Conservation (phyloP, 2,797 vertebrate genomes). For the Schizopygopsis pylzovi region DNA sequence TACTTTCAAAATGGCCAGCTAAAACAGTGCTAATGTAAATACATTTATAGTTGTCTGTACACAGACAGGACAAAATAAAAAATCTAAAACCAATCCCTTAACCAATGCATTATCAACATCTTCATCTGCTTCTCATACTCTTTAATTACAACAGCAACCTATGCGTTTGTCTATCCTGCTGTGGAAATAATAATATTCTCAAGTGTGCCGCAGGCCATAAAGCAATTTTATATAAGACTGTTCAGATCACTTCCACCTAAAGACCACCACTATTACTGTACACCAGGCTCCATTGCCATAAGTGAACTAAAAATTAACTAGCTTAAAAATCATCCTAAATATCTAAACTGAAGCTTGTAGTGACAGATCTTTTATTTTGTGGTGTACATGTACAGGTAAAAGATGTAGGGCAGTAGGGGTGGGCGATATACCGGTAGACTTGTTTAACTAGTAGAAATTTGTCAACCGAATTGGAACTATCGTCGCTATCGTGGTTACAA, state of each 20-base stretch:
- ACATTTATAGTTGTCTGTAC: background rate
- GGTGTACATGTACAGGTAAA: no score
- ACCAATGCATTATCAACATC: background rate
- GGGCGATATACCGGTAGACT: no score
- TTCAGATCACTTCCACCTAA: background rate
- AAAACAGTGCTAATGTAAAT: background rate
- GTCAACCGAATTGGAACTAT: no score
- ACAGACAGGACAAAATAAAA: background rate
- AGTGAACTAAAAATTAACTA: background rate
- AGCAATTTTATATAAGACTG: background rate
- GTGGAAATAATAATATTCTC: background rate
- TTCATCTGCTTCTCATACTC: background rate
- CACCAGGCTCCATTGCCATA: background rate
- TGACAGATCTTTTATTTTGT: no score
- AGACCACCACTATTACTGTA: background rate
- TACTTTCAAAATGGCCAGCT: background rate
- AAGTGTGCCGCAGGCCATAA: background rate
- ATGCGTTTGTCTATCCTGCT: conserved; percentile 6
- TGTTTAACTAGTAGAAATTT: no score
- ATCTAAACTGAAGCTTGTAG: background rate
- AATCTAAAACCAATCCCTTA: background rate
- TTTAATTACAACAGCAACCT: background rate
- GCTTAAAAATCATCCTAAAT: background rate
- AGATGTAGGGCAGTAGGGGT: no score
- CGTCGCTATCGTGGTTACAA: no score